Evolutionary conservation across 1,140 invertebrate species (phyloP).

Genomic region (Hycleus cichorii): DNA sequence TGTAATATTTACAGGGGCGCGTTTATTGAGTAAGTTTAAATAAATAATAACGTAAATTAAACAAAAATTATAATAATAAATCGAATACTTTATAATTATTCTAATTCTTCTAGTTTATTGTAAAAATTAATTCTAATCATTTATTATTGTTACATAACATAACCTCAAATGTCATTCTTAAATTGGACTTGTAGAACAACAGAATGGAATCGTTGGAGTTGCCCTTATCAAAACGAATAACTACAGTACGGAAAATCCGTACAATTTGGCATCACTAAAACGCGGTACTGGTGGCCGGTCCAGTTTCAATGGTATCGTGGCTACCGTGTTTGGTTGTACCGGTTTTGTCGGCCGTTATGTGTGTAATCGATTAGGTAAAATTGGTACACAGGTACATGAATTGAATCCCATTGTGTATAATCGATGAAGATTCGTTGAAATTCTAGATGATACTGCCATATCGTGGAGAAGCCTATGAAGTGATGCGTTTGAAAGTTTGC

Average conservation of each 20-base stretch:
- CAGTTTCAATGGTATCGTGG: conserved; percentile 94
- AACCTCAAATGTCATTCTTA: neutral
- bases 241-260: conserved; percentile 15
- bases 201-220: conserved; percentile 4
- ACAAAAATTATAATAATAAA: too few species aligned
- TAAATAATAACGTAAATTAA: neutral
- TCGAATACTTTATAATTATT: too few species aligned
- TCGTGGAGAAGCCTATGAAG: conserved; percentile 75
- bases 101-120: too few species aligned
- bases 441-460: conserved; percentile 85
- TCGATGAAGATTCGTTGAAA: neutral
- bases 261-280: conserved; percentile 59
- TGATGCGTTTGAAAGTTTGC: conserved; percentile 66
- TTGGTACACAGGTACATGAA: conserved; percentile 64
- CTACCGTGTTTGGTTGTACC: conserved; percentile 90
- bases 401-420: neutral
- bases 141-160: conserved; percentile 7
- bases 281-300: conserved; percentile 88
- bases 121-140: too few species aligned
- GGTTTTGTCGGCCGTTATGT: conserved; percentile 85
- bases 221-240: conserved; percentile 2
- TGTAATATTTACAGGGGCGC: conserved; percentile 10
- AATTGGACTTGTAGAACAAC: conserved; percentile 1
- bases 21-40: conserved; percentile 4
- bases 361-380: conserved; percentile 82